Conservation (phyloP, 2,797 vertebrate species). For the Poeciliopsis presidionis region DNA sequence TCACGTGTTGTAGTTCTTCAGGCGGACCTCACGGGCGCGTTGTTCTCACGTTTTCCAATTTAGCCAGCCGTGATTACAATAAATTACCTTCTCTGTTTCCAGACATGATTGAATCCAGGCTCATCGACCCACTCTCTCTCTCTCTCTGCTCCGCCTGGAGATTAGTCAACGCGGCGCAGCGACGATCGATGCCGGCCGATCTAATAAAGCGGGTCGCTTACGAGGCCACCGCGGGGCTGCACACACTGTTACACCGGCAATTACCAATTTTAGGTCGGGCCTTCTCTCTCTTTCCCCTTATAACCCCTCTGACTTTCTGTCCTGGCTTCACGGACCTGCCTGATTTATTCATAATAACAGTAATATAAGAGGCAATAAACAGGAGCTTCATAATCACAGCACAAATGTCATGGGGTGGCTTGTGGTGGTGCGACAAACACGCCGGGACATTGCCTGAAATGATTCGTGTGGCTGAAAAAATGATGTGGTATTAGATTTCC, state of each 20-base stretch:
- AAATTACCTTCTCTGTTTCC: slow-evolving; percentile 76
- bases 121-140: slow-evolving; percentile 64
- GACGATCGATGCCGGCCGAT: slow-evolving; percentile 79
- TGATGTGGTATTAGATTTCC: not conserved
- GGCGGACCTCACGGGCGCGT: slow-evolving; percentile 75
- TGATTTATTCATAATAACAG: slow-evolving; percentile 77
- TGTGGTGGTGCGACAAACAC: slow-evolving; percentile 41
- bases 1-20: slow-evolving; percentile 62
- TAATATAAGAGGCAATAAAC: slow-evolving; percentile 73
- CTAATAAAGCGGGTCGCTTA: slow-evolving; percentile 82
- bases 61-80: slow-evolving; percentile 70
- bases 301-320: slow-evolving; percentile 40
- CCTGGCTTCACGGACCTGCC: slow-evolving; percentile 54
- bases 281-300: not conserved
- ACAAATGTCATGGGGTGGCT: slow-evolving; percentile 55
- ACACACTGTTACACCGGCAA: slow-evolving; percentile 77
- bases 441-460: slow-evolving; percentile 54
- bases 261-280: slow-evolving; percentile 63
- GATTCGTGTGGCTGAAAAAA: slow-evolving; percentile 39
- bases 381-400: slow-evolving; percentile 63
- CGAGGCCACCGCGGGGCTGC: slow-evolving; percentile 73
- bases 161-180: slow-evolving; percentile 74
- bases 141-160: slow-evolving; percentile 56
- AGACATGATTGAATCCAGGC: slow-evolving; percentile 79
- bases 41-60: slow-evolving; percentile 77